Percentiles rank a stretch among this genome's conserved stretches.
Evolutionary conservation across 1,140 invertebrate species (phyloP).

Genomic region (Pseudomyrmex gracilis): DNA sequence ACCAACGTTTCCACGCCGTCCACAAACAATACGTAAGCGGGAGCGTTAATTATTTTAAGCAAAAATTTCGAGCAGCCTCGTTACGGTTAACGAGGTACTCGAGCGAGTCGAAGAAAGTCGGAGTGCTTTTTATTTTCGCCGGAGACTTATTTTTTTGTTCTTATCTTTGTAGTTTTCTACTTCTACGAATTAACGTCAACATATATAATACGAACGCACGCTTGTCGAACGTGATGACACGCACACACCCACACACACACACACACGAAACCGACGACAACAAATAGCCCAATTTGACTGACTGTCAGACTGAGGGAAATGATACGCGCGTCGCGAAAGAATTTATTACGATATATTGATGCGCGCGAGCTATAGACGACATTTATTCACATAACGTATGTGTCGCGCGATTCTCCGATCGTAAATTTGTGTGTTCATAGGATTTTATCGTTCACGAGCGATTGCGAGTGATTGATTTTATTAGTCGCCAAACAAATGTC

Average conservation of each 20-base stretch:
- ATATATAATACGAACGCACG: too few species aligned
- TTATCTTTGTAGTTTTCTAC: neutral
- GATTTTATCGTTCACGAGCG: constrained; percentile 1
- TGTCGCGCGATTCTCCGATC: neutral
- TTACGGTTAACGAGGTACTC: constrained; percentile 44
- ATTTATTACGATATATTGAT: constrained; percentile 12
- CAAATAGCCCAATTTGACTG: neutral
- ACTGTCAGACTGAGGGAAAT: constrained; percentile 3
- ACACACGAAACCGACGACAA: too few species aligned
- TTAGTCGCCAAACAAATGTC: neutral
- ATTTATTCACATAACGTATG: constrained; percentile 7
- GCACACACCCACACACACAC: too few species aligned
- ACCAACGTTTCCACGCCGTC: constrained; percentile 28
- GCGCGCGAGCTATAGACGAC: neutral
- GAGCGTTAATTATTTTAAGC: constrained; percentile 47
- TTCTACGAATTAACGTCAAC: too few species aligned
- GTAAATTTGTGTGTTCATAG: neutral
- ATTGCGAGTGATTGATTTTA: constrained; percentile 29
- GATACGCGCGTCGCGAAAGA: neutral
- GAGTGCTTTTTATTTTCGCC: constrained; percentile 11
- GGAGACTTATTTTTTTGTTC: constrained; percentile 10
- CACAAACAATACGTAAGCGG: constrained; percentile 39
- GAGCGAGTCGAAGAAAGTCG: neutral
- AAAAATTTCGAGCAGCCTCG: constrained; percentile 44
- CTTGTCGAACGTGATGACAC: too few species aligned